phyloP scores from a whole-genome alignment of 2,888 invertebrate species.

The Pecten maximus region DNA sequence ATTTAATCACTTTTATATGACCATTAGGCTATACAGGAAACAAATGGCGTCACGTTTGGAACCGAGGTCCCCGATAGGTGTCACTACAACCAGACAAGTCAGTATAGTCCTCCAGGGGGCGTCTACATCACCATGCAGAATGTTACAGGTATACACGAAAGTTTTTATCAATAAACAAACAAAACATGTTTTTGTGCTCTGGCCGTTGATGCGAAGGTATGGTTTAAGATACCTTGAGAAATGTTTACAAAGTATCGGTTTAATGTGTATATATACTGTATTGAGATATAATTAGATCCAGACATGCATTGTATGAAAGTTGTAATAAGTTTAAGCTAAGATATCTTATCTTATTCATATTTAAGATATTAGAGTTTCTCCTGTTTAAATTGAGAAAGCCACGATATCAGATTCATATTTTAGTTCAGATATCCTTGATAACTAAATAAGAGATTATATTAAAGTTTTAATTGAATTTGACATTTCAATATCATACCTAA shows the following conservation, averaged over 20 bases:
- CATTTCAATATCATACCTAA: too few relatives aligned
- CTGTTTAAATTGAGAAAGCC: too few relatives aligned
- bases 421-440: too few relatives aligned
- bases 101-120: slow-evolving; percentile 18
- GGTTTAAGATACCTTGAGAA: not conserved
- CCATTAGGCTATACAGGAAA: not conserved
- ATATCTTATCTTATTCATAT: too few relatives aligned
- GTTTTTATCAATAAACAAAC: slow-evolving; percentile 24
- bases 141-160: slow-evolving; percentile 4
- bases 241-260: not conserved
- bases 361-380: too few relatives aligned
- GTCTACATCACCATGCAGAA: slow-evolving; percentile 30
- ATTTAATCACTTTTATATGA: not conserved
- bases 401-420: too few relatives aligned
- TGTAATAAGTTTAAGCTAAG: too few relatives aligned
- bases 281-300: not conserved
- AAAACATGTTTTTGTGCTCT: not conserved
- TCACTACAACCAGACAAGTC: slow-evolving; percentile 22
- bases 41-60: slow-evolving; percentile 22
- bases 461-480: too few relatives aligned
- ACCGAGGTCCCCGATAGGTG: slow-evolving; percentile 30
- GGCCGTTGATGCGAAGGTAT: not conserved
- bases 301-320: too few relatives aligned
- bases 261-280: not conserved
- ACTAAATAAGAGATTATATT: too few relatives aligned